A percentile compares a stretch with the other conserved stretches of the same genome.
These are phyloP conservation scores for Ceyx erithaca DNA, from an alignment of 2,797 vertebrate species.

Conservation along the genomic window DNA sequence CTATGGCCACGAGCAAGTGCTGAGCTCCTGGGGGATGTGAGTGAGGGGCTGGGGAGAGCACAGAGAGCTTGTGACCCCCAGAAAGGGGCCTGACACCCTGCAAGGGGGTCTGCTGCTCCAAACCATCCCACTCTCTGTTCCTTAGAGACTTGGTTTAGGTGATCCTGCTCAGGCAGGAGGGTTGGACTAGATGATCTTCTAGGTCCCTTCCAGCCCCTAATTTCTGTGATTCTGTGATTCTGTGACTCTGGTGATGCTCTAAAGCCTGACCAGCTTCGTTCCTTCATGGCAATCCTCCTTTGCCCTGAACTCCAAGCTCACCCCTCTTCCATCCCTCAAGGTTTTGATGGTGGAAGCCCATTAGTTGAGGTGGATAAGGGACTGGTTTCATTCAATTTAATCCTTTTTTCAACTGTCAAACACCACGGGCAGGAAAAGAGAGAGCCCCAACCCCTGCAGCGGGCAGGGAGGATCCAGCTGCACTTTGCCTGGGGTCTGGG, in stretches of 20 bases:
- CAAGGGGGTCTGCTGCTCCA: accelerated
- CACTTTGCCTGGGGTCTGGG: accelerated
- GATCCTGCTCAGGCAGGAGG: too few species aligned
- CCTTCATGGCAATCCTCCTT: accelerated
- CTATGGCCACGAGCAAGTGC: conserved; percentile 57
- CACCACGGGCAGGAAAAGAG: accelerated
- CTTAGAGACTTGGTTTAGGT: too few species aligned
- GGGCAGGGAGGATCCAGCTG: neutral
- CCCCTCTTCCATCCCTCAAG: accelerated
- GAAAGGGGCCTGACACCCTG: accelerated
- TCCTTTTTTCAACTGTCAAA: neutral
- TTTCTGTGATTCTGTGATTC: too few species aligned
- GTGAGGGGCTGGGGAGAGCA: neutral
- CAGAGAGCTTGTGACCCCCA: neutral
- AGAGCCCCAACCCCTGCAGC: neutral
- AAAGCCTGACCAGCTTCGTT: neutral
- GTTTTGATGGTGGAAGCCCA: neutral
- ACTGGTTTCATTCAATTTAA: neutral
- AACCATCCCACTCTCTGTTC: accelerated
- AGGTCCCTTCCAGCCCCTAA: too few species aligned
- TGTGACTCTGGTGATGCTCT: accelerated
- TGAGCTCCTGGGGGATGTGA: conserved; percentile 17
- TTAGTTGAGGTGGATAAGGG: neutral
- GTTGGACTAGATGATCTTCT: too few species aligned
- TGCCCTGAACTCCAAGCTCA: neutral